Evolutionary conservation across 2,113 vertebrate genomes (phyloP), one percentile per base, ranked within the genome.

Genomic region (Dolichotis patagonum): DNA sequence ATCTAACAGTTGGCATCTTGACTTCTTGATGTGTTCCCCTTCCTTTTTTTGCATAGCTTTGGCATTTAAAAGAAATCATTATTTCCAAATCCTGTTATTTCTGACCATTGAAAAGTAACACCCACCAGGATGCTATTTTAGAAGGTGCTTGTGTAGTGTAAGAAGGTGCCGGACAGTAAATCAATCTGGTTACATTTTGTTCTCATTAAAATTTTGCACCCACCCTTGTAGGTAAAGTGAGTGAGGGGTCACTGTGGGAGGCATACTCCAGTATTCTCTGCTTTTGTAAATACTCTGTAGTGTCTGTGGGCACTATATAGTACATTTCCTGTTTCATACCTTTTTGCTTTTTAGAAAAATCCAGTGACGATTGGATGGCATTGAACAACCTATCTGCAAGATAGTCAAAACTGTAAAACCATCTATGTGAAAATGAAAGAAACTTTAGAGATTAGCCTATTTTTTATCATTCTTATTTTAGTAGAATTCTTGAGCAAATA

Each of bases 51-150:
- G 14, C 49, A 32, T 78, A 30, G 75, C 71, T 95, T 87, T 84
- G 49, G 35, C 56, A 75, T 92, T 93, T 73, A 4, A 65, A 56
- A 5, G 1, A 52, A 0, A 49, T 78, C 24, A 78, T 84, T 78
- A 80, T 96, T 96, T 95, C 63, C n/a, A 93, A 92, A 77, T 92
- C 62, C 56, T 94, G 32, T 91, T 93, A 67, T 90, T 98, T 90
- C 88, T 95, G 85, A 94, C 75, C 88, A 85, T 81, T 75, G 77
- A 80, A 97, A 92, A 95, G 71, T 85, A 96, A 86, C 73, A 89
- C 80, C 52, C 22, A 89, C 63, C 17, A 35, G 43, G 60, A 63
- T 62, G 82, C 95, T 96, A 90, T 88, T 95, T 95, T 95, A 62
- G 85, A 85, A 97, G 54, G 43, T 82, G 17, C 38, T 85, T 85